Evolutionary conservation across 53 echinoderm and acorn worm species (phyloP).

Genomic region (Holothuria leucospilota): DNA sequence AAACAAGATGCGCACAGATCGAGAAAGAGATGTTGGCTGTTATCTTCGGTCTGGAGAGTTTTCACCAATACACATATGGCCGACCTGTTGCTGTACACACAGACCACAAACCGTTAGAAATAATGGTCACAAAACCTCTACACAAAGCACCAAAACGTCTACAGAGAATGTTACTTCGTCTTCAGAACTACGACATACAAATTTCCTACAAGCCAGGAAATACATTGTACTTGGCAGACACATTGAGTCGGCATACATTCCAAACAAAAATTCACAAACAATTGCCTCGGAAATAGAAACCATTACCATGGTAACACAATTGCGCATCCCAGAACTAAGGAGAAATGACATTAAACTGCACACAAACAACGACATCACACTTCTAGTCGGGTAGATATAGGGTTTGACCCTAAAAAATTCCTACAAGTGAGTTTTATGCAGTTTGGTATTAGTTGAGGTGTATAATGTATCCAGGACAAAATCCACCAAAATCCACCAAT

Average conservation of each 20-base stretch:
- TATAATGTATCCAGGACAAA: too few relatives aligned
- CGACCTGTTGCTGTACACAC: slow-evolving; percentile 59
- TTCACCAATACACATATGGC: slow-evolving; percentile 63
- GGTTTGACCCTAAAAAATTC: too few relatives aligned
- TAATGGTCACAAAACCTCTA: slow-evolving; percentile 71
- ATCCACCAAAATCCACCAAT: too few relatives aligned
- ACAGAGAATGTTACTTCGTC: slow-evolving; percentile 60
- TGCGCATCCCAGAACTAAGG: too few relatives aligned
- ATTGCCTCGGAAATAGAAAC: slow-evolving; percentile 47
- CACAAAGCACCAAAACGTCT: slow-evolving; percentile 64
- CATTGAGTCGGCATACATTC: slow-evolving; percentile 59
- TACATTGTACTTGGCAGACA: slow-evolving; percentile 63
- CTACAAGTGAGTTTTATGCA: too few relatives aligned
- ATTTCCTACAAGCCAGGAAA: slow-evolving; percentile 45
- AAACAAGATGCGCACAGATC: slow-evolving; percentile 69
- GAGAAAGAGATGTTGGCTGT: slow-evolving; percentile 67
- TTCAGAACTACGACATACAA: slow-evolving; percentile 50
- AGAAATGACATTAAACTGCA: too few relatives aligned
- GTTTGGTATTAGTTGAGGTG: too few relatives aligned
- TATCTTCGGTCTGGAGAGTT: slow-evolving; percentile 60
- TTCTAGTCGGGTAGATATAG: too few relatives aligned
- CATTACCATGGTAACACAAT: slow-evolving; percentile 54
- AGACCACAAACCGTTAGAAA: slow-evolving; percentile 76
- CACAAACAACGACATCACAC: too few relatives aligned
- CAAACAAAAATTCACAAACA: slow-evolving; percentile 10